Evolutionary conservation across 2,888 invertebrate genomes (phyloP).

Genomic region (Sinentomon sp.): DNA sequence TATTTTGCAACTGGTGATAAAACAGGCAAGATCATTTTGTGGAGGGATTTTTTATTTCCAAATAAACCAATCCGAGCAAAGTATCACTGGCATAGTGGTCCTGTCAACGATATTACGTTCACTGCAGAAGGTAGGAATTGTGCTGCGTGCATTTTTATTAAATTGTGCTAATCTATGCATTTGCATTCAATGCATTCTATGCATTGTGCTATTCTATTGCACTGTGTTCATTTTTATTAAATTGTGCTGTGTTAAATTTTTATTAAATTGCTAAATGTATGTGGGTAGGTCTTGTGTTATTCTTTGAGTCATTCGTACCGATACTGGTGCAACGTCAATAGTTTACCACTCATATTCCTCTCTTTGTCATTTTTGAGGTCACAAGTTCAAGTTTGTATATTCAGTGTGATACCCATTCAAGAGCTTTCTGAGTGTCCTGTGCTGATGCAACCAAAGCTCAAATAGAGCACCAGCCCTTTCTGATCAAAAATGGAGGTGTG

Average conservation of each 20-base stretch:
- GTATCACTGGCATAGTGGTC: conserved; percentile 49
- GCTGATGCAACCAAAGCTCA: too few relatives aligned
- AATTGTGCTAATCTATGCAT: background rate
- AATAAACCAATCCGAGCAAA: conserved; percentile 22
- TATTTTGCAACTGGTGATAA: conserved; percentile 38
- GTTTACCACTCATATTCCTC: too few relatives aligned
- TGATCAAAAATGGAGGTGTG: too few relatives aligned
- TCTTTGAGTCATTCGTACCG: too few relatives aligned
- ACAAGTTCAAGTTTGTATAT: too few relatives aligned
- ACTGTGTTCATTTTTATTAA: conserved; percentile 2
- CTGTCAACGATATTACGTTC: conserved; percentile 35
- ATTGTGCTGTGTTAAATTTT: background rate
- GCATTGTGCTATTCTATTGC: background rate
- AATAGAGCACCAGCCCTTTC: too few relatives aligned
- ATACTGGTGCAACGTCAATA: too few relatives aligned
- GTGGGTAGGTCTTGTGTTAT: too few relatives aligned
- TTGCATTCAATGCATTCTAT: background rate
- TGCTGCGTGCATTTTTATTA: background rate
- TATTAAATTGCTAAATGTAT: background rate
- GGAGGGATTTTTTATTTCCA: conserved; percentile 23
- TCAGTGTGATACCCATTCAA: too few relatives aligned
- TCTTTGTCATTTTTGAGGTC: too few relatives aligned
- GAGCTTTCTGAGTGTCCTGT: too few relatives aligned
- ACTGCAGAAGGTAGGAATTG: conserved; percentile 24
- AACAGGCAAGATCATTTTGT: conserved; percentile 33